Conservation (phyloP, 2,113 vertebrate species). For the Parotia lawesii region DNA sequence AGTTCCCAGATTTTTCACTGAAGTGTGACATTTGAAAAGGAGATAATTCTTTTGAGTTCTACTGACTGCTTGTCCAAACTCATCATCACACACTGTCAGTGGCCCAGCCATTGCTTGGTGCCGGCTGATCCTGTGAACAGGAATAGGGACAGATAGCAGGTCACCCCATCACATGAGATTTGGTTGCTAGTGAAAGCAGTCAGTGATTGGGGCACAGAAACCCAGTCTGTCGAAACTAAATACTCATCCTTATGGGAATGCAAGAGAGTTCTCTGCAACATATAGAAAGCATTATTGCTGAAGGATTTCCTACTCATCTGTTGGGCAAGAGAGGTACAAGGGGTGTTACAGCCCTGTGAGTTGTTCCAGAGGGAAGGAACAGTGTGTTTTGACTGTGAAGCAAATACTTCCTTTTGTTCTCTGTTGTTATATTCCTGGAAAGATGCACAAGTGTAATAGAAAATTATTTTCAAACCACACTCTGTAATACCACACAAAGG, state of each 20-base stretch:
- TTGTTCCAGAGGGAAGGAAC: background rate
- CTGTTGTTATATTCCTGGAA: background rate
- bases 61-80: slow-evolving; percentile 22
- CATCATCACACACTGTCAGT: background rate
- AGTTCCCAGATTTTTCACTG: background rate
- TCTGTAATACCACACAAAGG: background rate
- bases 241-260: background rate
- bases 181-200: background rate
- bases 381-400: background rate
- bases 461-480: background rate
- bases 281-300: background rate
- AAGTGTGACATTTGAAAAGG: background rate
- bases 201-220: background rate
- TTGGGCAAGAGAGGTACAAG: background rate
- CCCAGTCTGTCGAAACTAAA: fast-evolving
- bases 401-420: background rate
- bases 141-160: background rate
- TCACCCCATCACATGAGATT: background rate
- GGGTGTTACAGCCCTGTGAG: background rate
- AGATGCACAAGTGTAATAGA: background rate
- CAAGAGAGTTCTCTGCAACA: background rate
- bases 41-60: background rate
- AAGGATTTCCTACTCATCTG: background rate
- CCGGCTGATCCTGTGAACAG: background rate
- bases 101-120: background rate